These are phyloP conservation scores for Ormyrus labotus DNA, from an alignment of 2,888 invertebrate species.

Conservation along the genomic window DNA sequence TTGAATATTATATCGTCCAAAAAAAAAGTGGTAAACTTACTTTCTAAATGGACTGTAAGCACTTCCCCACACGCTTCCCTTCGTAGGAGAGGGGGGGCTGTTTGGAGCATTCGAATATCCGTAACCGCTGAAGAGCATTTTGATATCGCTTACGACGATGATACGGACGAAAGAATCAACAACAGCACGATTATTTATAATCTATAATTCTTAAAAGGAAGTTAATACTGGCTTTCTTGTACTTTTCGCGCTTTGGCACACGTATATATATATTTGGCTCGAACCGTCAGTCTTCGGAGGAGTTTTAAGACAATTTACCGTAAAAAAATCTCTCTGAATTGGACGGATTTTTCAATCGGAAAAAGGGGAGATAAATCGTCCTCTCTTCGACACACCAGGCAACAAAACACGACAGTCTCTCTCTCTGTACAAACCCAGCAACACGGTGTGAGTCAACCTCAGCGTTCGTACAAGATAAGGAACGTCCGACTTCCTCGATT, in stretches of 20 bases:
- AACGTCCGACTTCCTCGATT: slow-evolving; percentile 24
- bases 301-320: not conserved
- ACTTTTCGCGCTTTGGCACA: slow-evolving; percentile 63
- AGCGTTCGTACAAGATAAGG: slow-evolving; percentile 22
- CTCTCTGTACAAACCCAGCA: slow-evolving; percentile 29
- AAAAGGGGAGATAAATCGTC: not conserved
- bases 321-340: not conserved
- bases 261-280: slow-evolving; percentile 55
- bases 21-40: slow-evolving; percentile 65
- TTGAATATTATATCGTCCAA: too few species aligned
- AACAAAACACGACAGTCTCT: not conserved
- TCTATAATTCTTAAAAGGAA: slow-evolving; percentile 11
- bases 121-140: slow-evolving; percentile 70
- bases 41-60: slow-evolving; percentile 71
- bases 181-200: not conserved
- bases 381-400: slow-evolving; percentile 9
- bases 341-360: slow-evolving; percentile 35
- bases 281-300: slow-evolving; percentile 53
- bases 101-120: slow-evolving; percentile 67
- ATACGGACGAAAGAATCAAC: too few species aligned
- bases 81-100: slow-evolving; percentile 67
- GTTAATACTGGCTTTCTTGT: slow-evolving; percentile 50
- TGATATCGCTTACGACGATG: not conserved
- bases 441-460: slow-evolving; percentile 37
- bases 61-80: slow-evolving; percentile 68